A percentile compares a stretch with the other conserved stretches of the same genome.
phyloP scores from a whole-genome alignment of 1,140 invertebrate species.

The Calycopis cecrops region DNA sequence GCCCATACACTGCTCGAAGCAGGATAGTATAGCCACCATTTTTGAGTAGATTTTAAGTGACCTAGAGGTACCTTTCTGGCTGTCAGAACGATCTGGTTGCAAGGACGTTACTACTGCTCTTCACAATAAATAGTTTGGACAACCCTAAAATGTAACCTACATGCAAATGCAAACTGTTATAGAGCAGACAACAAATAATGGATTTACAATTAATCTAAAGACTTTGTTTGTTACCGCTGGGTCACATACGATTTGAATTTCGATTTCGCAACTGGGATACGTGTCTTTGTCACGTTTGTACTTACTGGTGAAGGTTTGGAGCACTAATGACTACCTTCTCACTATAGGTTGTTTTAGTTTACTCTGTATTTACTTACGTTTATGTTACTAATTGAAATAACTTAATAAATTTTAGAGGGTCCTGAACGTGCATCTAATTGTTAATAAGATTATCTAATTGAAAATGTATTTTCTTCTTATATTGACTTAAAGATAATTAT shows the following conservation, averaged over 20 bases:
- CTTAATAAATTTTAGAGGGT: conserved; percentile 7
- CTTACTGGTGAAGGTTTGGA: conserved; percentile 19
- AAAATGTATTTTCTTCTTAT: background rate
- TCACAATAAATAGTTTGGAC: too few species aligned
- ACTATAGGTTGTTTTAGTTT: conserved; percentile 11
- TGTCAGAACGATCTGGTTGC: too few species aligned
- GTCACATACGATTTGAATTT: conserved; percentile 26
- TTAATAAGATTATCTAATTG: background rate
- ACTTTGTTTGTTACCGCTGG: background rate
- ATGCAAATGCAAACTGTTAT: background rate
- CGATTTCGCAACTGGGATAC: conserved; percentile 26
- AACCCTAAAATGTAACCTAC: too few species aligned
- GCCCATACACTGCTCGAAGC: too few species aligned
- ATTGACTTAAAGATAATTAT: background rate
- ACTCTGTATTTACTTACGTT: conserved; percentile 13
- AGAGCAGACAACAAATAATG: background rate
- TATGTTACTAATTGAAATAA: conserved; percentile 6
- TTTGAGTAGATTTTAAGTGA: too few species aligned
- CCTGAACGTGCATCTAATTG: background rate
- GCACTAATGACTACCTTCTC: conserved; percentile 26
- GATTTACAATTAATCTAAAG: background rate
- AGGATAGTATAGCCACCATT: too few species aligned
- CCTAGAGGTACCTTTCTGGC: too few species aligned
- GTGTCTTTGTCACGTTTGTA: conserved; percentile 29
- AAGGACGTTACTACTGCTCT: too few species aligned